Evolutionary conservation across 2,888 invertebrate genomes (phyloP).

Genomic region (Agriopis aurantiaria): DNA sequence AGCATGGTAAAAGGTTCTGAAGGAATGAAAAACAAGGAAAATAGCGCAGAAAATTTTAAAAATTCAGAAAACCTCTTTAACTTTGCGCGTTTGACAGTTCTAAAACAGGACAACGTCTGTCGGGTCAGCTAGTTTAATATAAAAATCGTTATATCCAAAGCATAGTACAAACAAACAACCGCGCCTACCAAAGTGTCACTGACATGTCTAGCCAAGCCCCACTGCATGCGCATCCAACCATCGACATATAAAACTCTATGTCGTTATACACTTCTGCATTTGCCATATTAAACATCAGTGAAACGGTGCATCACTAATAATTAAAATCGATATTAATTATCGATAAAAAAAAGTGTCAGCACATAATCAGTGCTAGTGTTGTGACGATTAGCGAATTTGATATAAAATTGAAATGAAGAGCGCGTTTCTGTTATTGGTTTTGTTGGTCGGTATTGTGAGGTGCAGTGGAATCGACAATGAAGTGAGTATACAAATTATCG

Average conservation of each 20-base stretch:
- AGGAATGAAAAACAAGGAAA: too few relatives aligned
- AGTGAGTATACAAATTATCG: constrained; percentile 54
- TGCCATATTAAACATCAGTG: constrained; percentile 60
- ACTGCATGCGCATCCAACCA: constrained; percentile 66
- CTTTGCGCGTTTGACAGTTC: too few relatives aligned
- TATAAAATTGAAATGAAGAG: constrained; percentile 67
- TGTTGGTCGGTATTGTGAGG: constrained; percentile 74
- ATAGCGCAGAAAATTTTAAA: too few relatives aligned
- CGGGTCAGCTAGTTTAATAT: too few relatives aligned
- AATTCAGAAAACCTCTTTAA: too few relatives aligned
- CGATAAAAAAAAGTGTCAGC: constrained; percentile 27
- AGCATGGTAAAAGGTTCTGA: too few relatives aligned
- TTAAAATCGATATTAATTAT: constrained; percentile 27
- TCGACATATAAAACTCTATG: constrained; percentile 75
- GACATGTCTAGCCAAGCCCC: constrained; percentile 56
- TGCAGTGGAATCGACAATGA: constrained; percentile 75
- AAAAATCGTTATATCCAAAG: neutral
- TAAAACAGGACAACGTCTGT: too few relatives aligned
- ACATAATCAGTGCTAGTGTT: constrained; percentile 65
- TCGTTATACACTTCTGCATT: constrained; percentile 68
- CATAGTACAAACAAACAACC: constrained; percentile 15
- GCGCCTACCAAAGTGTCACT: neutral
- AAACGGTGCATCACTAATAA: constrained; percentile 33
- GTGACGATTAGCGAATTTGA: constrained; percentile 59
- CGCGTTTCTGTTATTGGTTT: constrained; percentile 69